These are phyloP conservation scores for Lepilemur septentrionalis DNA, from an alignment of 2,797 vertebrate genomes.

Conservation along the genomic window DNA sequence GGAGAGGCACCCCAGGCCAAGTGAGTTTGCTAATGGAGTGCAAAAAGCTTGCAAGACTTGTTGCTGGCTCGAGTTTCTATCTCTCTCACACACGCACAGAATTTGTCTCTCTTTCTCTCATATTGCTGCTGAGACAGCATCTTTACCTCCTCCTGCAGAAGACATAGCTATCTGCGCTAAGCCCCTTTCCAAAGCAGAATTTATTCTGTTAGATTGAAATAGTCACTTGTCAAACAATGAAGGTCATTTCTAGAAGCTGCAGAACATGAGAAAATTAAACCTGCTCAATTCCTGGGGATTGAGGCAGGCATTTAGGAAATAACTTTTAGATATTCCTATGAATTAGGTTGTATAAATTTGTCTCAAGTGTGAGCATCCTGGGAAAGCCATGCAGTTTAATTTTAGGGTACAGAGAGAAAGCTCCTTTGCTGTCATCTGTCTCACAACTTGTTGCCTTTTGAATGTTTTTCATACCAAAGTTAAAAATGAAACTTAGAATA, in stretches of 20 bases:
- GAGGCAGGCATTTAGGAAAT: not conserved
- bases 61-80: not conserved
- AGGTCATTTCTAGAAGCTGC: not conserved
- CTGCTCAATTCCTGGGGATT: not conserved
- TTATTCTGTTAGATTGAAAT: not conserved
- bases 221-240: not conserved
- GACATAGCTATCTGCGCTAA: not conserved
- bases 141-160: constrained; percentile 21
- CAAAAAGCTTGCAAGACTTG: not conserved
- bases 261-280: not conserved
- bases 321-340: not conserved
- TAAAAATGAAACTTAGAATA: not conserved
- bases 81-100: not conserved
- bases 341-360: not conserved
- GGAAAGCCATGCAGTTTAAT: not conserved
- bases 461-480: not conserved
- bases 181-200: not conserved
- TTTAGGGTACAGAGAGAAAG: not conserved
- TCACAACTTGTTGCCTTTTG: not conserved
- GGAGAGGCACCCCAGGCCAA: not conserved
- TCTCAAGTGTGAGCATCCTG: not conserved
- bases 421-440: not conserved
- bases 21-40: not conserved
- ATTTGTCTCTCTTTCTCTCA: not conserved
- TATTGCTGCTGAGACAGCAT: not conserved